Conservation (phyloP, 2,113 vertebrate genomes). For the Hypomesus transpacificus region DNA sequence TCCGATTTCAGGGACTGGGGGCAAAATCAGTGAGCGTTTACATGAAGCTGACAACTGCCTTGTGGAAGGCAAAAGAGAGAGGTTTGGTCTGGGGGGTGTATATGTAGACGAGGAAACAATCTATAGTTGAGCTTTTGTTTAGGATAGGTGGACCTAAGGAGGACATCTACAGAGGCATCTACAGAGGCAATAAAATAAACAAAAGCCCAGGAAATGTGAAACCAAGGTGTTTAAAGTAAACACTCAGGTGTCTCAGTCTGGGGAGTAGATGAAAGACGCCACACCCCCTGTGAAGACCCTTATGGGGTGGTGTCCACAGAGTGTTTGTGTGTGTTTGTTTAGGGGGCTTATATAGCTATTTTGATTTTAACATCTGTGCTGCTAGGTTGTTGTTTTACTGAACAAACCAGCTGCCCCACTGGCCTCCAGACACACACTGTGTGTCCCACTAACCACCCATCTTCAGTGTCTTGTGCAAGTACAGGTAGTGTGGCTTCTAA, state of each 20-base stretch:
- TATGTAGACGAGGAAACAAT: no score
- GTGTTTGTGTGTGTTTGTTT: no score
- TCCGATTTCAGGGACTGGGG: background rate
- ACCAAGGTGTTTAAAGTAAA: background rate
- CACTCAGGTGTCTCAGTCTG: background rate
- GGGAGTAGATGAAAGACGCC: conserved; percentile 15
- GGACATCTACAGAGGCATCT: background rate
- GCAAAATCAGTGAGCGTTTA: background rate
- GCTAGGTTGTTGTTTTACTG: no score
- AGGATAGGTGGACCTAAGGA: conserved; percentile 1
- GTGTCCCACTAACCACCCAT: no score
- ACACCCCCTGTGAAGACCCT: background rate
- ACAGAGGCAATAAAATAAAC: conserved; percentile 13
- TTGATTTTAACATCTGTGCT: no score
- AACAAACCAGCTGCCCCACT: no score
- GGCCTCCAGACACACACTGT: no score
- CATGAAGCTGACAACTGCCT: background rate
- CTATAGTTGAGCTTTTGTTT: no score
- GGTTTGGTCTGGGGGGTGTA: background rate
- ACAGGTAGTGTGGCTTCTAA: no score
- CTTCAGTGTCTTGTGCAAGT: no score
- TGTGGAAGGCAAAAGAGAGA: background rate
- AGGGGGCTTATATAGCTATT: no score
- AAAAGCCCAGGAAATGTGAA: conserved; percentile 6
- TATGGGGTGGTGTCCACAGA: background rate